Conservation (phyloP, 2,797 vertebrate genomes). For the Agapornis canus region DNA sequence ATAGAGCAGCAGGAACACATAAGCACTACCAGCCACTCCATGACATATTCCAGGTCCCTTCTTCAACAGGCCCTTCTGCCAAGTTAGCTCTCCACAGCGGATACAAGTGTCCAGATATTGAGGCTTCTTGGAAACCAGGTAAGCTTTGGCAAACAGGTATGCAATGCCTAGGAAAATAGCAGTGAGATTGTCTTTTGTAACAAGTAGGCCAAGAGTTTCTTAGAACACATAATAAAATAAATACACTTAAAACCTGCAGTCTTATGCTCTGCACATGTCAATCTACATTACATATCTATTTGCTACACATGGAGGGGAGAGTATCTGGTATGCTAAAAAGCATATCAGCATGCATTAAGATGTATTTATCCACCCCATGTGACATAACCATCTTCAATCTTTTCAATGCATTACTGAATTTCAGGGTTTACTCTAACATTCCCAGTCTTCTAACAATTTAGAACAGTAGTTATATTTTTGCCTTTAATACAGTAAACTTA, state of each 20-base stretch:
- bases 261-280: neutral
- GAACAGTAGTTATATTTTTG: neutral
- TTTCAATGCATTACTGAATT: neutral
- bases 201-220: neutral
- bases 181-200: conserved; percentile 9
- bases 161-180: conserved; percentile 84
- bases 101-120: conserved; percentile 91
- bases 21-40: conserved; percentile 87
- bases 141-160: conserved; percentile 91
- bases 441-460: neutral
- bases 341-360: neutral
- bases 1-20: conserved; percentile 90
- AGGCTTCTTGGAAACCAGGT: conserved; percentile 89
- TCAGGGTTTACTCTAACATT: neutral
- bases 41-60: conserved; percentile 92
- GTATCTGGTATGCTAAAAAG: neutral
- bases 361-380: neutral
- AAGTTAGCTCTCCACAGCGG: conserved; percentile 87
- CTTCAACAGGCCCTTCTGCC: conserved; percentile 90
- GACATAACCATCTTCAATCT: neutral
- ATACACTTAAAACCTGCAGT: neutral
- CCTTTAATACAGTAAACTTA: neutral
- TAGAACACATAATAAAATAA: neutral
- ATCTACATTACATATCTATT: accelerated
- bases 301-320: neutral